Evolutionary conservation across 2,113 vertebrate genomes (phyloP).

Genomic region (Crotalus helleri): DNA sequence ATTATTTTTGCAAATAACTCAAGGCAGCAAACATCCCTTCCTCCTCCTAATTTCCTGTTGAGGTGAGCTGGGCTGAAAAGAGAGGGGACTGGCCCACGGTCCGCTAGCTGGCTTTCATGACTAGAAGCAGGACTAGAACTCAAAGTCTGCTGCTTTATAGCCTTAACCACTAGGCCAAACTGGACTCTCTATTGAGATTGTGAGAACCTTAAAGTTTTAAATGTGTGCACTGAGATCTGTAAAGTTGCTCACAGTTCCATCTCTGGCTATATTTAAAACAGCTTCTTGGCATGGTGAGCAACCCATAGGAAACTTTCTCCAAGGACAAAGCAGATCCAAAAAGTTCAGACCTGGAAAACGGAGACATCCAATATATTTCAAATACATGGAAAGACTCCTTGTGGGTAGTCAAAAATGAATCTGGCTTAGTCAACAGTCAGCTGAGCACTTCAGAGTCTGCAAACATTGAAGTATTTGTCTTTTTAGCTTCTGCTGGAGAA

Average conservation of each 20-base stretch:
- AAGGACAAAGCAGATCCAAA: background rate
- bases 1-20: too few relatives aligned
- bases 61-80: too few relatives aligned
- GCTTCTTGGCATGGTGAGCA: background rate
- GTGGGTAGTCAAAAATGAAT: background rate
- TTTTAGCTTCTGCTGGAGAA: background rate
- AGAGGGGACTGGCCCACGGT: too few relatives aligned
- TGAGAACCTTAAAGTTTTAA: too few relatives aligned
- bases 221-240: background rate
- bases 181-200: too few relatives aligned
- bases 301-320: background rate
- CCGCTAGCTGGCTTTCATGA: too few relatives aligned
- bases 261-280: background rate
- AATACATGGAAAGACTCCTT: background rate
- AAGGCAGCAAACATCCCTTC: too few relatives aligned
- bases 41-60: too few relatives aligned
- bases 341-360: background rate
- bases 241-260: background rate
- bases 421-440: background rate
- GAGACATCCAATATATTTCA: background rate
- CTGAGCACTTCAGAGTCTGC: background rate
- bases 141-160: too few relatives aligned
- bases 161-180: too few relatives aligned
- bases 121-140: too few relatives aligned
- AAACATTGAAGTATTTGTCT: background rate